Conservation (phyloP, 2,888 invertebrate genomes). For the Chaitophorus viminalis region DNA sequence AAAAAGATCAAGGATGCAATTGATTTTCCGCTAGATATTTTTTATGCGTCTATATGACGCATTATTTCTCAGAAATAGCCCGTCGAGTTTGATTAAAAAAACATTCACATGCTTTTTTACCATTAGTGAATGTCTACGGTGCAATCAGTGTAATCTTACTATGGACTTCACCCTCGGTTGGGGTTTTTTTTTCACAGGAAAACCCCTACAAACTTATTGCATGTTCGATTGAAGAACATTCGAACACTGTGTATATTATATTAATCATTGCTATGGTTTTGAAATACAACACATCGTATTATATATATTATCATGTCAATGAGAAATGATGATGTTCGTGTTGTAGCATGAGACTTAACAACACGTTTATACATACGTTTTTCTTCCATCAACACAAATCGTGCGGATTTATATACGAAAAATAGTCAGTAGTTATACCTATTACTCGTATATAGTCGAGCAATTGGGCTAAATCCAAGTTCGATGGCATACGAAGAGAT, state of each 20-base stretch:
- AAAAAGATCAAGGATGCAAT: constrained; percentile 28
- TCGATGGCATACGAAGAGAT: neutral
- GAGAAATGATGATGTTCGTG: too few species aligned
- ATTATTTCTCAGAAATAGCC: constrained; percentile 14
- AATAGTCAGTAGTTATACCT: too few species aligned
- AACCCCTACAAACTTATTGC: neutral
- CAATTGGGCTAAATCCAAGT: neutral
- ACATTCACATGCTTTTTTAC: neutral
- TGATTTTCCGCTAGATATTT: constrained; percentile 42
- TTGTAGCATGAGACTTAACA: too few species aligned
- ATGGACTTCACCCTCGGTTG: neutral
- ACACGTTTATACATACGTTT: neutral
- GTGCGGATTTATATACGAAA: neutral
- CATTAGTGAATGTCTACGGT: constrained; percentile 12
- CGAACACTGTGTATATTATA: neutral
- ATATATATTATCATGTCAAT: too few species aligned
- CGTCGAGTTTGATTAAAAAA: constrained; percentile 5
- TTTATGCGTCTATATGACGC: constrained; percentile 7
- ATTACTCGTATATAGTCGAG: neutral
- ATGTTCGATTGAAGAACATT: neutral
- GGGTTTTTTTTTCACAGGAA: neutral
- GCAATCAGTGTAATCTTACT: too few species aligned
- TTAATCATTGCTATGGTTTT: neutral
- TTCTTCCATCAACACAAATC: neutral
- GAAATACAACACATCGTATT: neutral